These are phyloP conservation scores for Epinephelus moara DNA, from an alignment of 2,113 vertebrate species.

Conservation along the genomic window DNA sequence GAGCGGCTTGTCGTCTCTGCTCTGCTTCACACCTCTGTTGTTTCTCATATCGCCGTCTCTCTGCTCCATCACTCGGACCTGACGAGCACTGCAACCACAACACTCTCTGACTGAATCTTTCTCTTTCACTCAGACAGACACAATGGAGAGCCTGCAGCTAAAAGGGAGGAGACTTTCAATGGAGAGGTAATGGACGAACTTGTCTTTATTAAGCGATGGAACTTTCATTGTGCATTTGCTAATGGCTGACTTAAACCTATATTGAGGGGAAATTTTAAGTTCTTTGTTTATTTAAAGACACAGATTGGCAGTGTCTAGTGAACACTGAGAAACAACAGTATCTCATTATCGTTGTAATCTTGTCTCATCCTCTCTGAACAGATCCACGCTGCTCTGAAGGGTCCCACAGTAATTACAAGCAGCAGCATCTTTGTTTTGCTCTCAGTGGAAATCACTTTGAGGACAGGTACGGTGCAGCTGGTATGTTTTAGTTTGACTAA, in stretches of 20 bases:
- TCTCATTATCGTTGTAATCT: background rate
- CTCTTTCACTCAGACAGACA: slow-evolving; percentile 30
- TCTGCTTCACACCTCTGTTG: slow-evolving; percentile 20
- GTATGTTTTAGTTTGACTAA: background rate
- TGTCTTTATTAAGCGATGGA: background rate
- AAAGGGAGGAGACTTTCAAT: background rate
- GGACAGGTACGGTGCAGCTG: background rate
- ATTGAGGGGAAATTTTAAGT: background rate
- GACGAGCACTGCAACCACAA: background rate
- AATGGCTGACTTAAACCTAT: background rate
- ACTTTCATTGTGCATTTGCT: background rate
- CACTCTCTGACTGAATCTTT: slow-evolving; percentile 3
- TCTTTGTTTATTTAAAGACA: slow-evolving; percentile 1
- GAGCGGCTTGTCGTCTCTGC: slow-evolving; percentile 1
- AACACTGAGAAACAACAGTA: background rate
- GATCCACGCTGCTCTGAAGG: background rate
- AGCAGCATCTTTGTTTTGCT: background rate
- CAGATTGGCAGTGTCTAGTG: background rate
- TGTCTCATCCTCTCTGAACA: slow-evolving; percentile 10
- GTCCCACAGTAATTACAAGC: background rate
- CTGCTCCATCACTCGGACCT: slow-evolving; percentile 5
- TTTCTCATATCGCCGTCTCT: background rate
- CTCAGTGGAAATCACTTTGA: background rate
- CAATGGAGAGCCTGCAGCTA: slow-evolving; percentile 32
- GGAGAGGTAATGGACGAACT: slow-evolving; percentile 37